These are phyloP conservation scores for Crotalus horridus DNA, from an alignment of 2,113 vertebrate species.

Conservation along the genomic window DNA sequence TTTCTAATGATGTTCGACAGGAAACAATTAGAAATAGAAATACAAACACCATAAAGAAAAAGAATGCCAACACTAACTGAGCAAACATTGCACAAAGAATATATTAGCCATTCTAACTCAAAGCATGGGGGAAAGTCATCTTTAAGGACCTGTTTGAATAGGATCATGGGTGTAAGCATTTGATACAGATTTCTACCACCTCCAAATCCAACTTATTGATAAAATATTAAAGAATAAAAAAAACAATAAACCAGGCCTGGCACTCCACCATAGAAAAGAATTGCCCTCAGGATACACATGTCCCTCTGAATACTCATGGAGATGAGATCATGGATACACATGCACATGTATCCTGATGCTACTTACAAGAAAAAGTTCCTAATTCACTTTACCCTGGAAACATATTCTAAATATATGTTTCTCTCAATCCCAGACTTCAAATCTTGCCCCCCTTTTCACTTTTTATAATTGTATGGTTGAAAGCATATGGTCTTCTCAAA, in stretches of 20 bases:
- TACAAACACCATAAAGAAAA: not conserved
- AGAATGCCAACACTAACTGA: not conserved
- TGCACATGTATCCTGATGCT: too few relatives aligned
- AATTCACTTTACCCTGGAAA: too few relatives aligned
- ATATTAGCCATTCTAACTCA: not conserved
- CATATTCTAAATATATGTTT: too few relatives aligned
- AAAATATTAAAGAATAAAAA: not conserved
- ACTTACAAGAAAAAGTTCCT: too few relatives aligned
- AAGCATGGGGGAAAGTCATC: not conserved
- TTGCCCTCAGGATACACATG: too few relatives aligned
- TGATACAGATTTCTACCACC: not conserved
- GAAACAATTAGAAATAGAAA: not conserved
- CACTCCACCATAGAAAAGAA: not conserved
- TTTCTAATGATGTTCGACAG: not conserved
- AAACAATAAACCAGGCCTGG: not conserved
- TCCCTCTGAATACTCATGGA: too few relatives aligned
- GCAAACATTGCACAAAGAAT: not conserved
- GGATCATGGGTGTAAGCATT: not conserved
- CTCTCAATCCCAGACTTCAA: too few relatives aligned
- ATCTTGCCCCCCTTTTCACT: too few relatives aligned
- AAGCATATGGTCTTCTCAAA: too few relatives aligned
- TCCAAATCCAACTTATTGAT: not conserved
- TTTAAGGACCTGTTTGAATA: not conserved
- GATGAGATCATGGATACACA: too few relatives aligned
- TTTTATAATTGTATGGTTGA: too few relatives aligned